Evolutionary conservation across 2,888 invertebrate genomes (phyloP).

Genomic region (Stenodema calcarata): DNA sequence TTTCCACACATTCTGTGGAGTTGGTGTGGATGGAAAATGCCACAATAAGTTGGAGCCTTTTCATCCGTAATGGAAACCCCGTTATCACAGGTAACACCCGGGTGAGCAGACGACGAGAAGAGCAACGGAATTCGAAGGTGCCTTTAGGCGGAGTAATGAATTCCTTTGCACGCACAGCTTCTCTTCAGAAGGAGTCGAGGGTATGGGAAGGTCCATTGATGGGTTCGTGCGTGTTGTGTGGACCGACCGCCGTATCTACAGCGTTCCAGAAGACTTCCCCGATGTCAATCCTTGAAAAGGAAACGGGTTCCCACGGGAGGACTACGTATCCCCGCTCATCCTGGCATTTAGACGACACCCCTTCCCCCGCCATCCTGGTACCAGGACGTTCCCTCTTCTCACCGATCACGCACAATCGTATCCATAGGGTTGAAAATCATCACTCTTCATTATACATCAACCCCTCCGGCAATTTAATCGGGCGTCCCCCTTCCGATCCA

Average conservation of each 20-base stretch:
- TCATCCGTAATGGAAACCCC: background rate
- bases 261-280: background rate
- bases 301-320: background rate
- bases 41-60: background rate
- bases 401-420: background rate
- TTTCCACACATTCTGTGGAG: too few relatives aligned
- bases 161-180: background rate
- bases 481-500: background rate
- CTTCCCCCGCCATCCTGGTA: background rate
- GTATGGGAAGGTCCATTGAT: background rate
- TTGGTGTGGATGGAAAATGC: background rate
- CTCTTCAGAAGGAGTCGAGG: background rate
- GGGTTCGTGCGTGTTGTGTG: background rate
- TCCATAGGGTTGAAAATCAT: background rate
- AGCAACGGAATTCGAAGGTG: background rate
- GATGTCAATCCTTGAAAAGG: background rate
- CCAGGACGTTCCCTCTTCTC: background rate
- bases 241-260: background rate
- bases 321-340: background rate
- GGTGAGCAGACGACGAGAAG: background rate
- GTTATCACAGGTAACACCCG: background rate
- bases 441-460: background rate
- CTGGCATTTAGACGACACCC: background rate
- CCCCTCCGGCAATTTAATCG: background rate
- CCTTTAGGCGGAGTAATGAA: background rate